Evolutionary conservation across 2,113 vertebrate species (phyloP).

Genomic region (Furnarius figulus): DNA sequence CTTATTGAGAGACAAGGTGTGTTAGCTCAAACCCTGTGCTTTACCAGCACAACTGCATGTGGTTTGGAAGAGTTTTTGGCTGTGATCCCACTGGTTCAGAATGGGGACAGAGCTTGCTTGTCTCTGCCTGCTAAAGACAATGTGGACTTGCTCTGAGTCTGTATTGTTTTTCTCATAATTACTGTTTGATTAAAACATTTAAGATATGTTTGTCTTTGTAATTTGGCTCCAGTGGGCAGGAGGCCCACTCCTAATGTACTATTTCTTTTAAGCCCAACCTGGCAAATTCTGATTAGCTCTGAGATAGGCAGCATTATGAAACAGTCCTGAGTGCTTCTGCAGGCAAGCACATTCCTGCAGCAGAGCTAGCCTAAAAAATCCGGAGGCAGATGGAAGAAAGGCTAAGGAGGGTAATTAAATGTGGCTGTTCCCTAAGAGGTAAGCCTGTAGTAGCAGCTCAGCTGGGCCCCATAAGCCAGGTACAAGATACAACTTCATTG

Average conservation of each 20-base stretch:
- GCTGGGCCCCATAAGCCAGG: neutral
- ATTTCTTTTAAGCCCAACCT: constrained; percentile 12
- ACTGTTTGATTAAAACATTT: constrained; percentile 4
- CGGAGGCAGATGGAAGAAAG: constrained; percentile 31
- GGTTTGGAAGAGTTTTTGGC: constrained; percentile 29
- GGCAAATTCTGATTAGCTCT: constrained; percentile 1
- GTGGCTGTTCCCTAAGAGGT: neutral
- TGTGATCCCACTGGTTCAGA: neutral
- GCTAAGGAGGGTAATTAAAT: constrained; percentile 4
- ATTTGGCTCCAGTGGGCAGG: constrained; percentile 1
- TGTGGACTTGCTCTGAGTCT: neutral
- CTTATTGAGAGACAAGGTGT: neutral
- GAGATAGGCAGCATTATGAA: constrained; percentile 6
- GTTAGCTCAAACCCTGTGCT: neutral
- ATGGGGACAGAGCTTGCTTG: neutral
- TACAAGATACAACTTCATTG: neutral
- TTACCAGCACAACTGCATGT: neutral
- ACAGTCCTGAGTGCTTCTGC: constrained; percentile 19
- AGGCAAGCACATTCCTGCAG: constrained; percentile 38
- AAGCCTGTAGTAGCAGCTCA: neutral
- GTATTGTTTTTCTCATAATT: constrained; percentile 38
- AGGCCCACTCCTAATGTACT: neutral
- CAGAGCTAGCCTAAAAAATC: constrained; percentile 15
- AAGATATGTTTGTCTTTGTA: constrained; percentile 30
- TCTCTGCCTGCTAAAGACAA: constrained; percentile 39